phyloP scores from a whole-genome alignment of 2,888 invertebrate genomes.

The Bhutanitis thaidina region DNA sequence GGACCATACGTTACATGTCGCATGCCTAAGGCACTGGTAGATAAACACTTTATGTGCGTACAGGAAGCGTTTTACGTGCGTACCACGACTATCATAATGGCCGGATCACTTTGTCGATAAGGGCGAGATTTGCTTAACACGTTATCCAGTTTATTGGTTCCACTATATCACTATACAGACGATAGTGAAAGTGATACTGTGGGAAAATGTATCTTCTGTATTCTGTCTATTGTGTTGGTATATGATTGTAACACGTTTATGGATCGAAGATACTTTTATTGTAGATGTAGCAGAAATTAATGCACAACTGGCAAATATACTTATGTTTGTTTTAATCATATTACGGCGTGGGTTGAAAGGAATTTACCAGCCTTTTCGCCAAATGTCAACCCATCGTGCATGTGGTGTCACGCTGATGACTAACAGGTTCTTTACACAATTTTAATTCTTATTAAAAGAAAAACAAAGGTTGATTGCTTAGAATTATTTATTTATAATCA shows the following conservation, averaged over 20 bases:
- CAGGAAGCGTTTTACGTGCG: conserved; percentile 52
- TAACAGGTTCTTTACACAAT: too few species aligned
- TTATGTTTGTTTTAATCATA: too few species aligned
- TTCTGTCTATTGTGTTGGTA: conserved; percentile 5
- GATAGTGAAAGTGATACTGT: conserved; percentile 17
- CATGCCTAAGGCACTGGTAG: conserved; percentile 58
- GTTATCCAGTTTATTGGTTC: conserved; percentile 15
- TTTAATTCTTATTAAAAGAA: too few species aligned
- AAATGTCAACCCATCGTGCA: too few species aligned
- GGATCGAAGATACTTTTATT: not conserved
- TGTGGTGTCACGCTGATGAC: too few species aligned
- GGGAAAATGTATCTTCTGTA: not conserved
- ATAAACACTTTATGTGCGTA: conserved; percentile 70
- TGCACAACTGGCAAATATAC: too few species aligned
- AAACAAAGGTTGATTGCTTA: too few species aligned
- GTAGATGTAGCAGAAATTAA: too few species aligned
- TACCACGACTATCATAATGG: conserved; percentile 52
- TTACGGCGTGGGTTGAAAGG: too few species aligned
- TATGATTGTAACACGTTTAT: not conserved
- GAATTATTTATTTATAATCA: too few species aligned
- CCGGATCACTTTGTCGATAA: conserved; percentile 44
- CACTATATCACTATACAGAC: conserved; percentile 7
- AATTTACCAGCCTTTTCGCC: too few species aligned
- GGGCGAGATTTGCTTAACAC: conserved; percentile 31
- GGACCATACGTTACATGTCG: conserved; percentile 31